These are phyloP conservation scores for Leuciscus idus DNA, from an alignment of 2,113 vertebrate species.

Conservation along the genomic window DNA sequence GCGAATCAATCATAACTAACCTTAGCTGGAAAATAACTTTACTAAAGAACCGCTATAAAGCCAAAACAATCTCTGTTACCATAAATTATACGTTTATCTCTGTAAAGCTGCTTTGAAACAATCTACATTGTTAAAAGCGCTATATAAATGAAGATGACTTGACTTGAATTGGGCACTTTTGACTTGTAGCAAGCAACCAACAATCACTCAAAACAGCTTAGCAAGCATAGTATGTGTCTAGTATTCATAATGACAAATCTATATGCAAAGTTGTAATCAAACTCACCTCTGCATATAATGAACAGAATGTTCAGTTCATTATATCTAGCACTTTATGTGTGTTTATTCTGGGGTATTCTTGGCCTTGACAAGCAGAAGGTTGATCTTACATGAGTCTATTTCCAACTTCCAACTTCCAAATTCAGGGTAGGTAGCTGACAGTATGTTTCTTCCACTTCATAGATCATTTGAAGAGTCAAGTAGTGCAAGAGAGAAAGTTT, in stretches of 20 bases:
- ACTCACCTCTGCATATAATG: neutral
- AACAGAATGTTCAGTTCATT: neutral
- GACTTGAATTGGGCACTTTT: too few species aligned
- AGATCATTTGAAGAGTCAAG: neutral
- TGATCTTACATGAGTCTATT: neutral
- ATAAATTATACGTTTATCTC: too few species aligned
- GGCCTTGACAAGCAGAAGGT: neutral
- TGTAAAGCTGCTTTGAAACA: too few species aligned
- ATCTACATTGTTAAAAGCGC: too few species aligned
- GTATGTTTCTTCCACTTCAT: neutral
- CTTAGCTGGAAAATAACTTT: too few species aligned
- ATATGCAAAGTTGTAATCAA: too few species aligned
- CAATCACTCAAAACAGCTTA: too few species aligned
- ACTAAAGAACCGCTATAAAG: too few species aligned
- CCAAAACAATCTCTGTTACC: too few species aligned
- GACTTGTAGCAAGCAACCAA: too few species aligned
- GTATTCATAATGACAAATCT: neutral
- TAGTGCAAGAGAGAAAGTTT: neutral
- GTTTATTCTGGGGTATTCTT: neutral
- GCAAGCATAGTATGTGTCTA: neutral
- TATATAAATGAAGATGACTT: too few species aligned
- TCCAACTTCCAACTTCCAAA: neutral
- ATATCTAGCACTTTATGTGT: neutral
- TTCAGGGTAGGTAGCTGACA: neutral
- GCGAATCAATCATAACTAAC: too few species aligned